Evolutionary conservation across 2,113 vertebrate species (phyloP).

Genomic region (Phoenicopterus ruber): DNA sequence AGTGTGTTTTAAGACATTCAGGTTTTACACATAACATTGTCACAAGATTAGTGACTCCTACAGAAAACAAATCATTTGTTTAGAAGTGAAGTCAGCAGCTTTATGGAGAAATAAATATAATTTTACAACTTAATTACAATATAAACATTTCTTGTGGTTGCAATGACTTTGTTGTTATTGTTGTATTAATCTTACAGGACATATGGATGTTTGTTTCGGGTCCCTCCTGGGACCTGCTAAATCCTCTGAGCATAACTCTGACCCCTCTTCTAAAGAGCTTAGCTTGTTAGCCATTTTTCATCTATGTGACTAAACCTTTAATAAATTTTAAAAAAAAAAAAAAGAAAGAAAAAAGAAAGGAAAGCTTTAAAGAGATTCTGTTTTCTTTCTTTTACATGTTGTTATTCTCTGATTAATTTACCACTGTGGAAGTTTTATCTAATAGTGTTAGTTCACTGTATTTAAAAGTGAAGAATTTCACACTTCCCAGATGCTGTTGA

Average conservation of each 20-base stretch:
- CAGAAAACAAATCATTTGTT: constrained; percentile 52
- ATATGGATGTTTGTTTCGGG: constrained; percentile 1
- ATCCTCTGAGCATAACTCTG: not conserved
- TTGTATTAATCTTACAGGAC: constrained; percentile 62
- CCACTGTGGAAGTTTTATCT: constrained; percentile 1
- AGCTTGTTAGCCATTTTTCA: constrained; percentile 18
- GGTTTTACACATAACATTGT: constrained; percentile 4
- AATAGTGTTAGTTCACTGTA: constrained; percentile 22
- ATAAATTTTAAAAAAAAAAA: not conserved
- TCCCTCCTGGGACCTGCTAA: constrained; percentile 11
- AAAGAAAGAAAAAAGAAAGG: not conserved
- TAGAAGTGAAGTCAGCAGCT: constrained; percentile 53
- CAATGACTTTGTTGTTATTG: constrained; percentile 48
- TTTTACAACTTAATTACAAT: constrained; percentile 61
- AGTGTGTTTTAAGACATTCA: not conserved
- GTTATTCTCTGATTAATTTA: constrained; percentile 26
- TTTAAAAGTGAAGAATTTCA: constrained; percentile 48
- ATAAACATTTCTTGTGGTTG: constrained; percentile 42
- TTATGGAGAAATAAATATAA: constrained; percentile 69
- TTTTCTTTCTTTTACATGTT: not conserved
- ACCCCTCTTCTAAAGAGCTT: not conserved
- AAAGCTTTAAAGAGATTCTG: not conserved
- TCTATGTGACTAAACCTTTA: not conserved
- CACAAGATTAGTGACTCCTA: constrained; percentile 42
- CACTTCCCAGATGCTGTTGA: constrained; percentile 26